Evolutionary conservation across 2,888 invertebrate species (phyloP).

Genomic region (Drosophila prostipennis): DNA sequence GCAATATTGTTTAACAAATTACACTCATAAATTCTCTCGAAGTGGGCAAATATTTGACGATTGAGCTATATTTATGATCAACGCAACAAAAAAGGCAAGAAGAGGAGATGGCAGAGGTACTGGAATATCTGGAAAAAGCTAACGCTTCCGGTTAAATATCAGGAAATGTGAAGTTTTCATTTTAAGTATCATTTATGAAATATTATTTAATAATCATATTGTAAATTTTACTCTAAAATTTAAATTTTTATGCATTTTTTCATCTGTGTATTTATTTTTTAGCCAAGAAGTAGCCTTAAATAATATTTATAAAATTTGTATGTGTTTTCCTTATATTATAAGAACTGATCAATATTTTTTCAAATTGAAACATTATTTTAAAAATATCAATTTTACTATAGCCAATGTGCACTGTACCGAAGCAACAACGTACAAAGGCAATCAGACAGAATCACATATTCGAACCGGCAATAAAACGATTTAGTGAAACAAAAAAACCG

Average conservation of each 20-base stretch:
- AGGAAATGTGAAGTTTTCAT: neutral
- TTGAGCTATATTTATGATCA: constrained; percentile 33
- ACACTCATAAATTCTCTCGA: constrained; percentile 38
- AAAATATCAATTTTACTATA: neutral
- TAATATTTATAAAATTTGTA: too few relatives aligned
- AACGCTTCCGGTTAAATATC: neutral
- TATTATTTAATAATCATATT: too few relatives aligned
- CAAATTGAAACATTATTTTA: too few relatives aligned
- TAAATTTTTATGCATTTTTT: too few relatives aligned
- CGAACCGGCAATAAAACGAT: constrained; percentile 31
- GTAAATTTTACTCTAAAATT: too few relatives aligned
- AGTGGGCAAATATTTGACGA: constrained; percentile 42
- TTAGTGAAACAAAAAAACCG: constrained; percentile 19
- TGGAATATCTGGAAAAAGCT: neutral
- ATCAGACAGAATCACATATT: constrained; percentile 38
- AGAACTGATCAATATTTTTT: neutral
- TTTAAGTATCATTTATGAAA: too few relatives aligned
- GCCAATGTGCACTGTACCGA: constrained; percentile 3
- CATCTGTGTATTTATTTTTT: too few relatives aligned
- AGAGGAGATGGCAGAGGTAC: constrained; percentile 2
- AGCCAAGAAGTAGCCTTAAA: neutral
- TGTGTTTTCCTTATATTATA: neutral
- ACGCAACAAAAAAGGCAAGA: constrained; percentile 4
- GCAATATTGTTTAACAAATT: constrained; percentile 50
- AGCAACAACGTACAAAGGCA: constrained; percentile 1